These are phyloP conservation scores for Caenorhabditis sinica DNA, from an alignment of 2,888 invertebrate species.

Conservation along the genomic window DNA sequence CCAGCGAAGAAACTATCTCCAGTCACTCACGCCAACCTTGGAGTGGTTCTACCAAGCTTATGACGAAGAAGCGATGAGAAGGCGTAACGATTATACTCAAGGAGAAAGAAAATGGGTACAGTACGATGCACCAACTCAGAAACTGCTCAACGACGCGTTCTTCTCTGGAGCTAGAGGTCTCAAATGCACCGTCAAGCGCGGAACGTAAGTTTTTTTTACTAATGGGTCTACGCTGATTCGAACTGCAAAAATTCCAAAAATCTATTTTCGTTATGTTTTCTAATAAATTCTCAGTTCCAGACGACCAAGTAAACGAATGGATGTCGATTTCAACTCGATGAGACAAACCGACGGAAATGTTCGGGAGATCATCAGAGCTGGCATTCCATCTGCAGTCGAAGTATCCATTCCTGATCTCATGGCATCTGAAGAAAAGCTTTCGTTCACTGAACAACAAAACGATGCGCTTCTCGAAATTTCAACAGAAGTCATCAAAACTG, in stretches of 20 bases:
- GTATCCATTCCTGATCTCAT: constrained; percentile 37
- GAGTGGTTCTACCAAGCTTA: constrained; percentile 46
- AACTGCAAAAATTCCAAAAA: background rate
- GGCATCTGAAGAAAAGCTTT: constrained; percentile 35
- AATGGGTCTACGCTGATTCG: background rate
- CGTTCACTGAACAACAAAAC: constrained; percentile 47
- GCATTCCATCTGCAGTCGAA: constrained; percentile 33
- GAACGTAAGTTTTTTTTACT: constrained; percentile 38
- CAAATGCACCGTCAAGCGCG: constrained; percentile 42
- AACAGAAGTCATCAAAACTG: constrained; percentile 35
- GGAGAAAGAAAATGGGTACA: constrained; percentile 64
- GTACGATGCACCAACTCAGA: constrained; percentile 48
- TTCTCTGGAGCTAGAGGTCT: constrained; percentile 46
- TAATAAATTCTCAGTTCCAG: constrained; percentile 29
- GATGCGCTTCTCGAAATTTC: constrained; percentile 37
- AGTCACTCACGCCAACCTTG: constrained; percentile 10
- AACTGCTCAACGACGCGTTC: constrained; percentile 65
- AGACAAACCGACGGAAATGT: constrained; percentile 37
- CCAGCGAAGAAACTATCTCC: constrained; percentile 27
- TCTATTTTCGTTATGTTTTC: background rate
- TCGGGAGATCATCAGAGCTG: constrained; percentile 40
- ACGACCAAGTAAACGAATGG: constrained; percentile 44
- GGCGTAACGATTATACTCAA: constrained; percentile 23
- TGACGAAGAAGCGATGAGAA: constrained; percentile 35
- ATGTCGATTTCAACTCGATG: constrained; percentile 64